phyloP scores from a whole-genome alignment of 2,888 invertebrate genomes.

The Macaria notata region DNA sequence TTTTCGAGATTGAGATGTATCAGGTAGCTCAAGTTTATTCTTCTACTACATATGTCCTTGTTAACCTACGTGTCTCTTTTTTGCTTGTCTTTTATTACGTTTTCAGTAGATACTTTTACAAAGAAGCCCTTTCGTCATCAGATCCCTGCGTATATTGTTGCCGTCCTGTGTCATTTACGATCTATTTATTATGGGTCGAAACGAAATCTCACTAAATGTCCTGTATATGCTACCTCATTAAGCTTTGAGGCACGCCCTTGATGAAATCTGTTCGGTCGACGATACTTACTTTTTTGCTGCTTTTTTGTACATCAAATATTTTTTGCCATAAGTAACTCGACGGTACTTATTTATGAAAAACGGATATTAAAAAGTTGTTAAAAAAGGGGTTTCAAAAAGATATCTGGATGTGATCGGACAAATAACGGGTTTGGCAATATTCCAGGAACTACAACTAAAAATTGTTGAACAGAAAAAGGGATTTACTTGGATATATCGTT shows the following conservation, averaged over 20 bases:
- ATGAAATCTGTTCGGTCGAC: slow-evolving; percentile 5
- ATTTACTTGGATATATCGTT: neutral
- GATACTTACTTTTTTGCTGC: too few relatives aligned
- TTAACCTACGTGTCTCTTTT: slow-evolving; percentile 17
- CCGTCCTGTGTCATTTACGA: slow-evolving; percentile 35
- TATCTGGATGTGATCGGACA: slow-evolving; percentile 2
- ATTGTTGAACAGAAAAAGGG: neutral
- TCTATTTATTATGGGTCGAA: slow-evolving; percentile 29
- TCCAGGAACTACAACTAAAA: neutral
- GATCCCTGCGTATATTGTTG: slow-evolving; percentile 33
- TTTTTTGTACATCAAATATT: too few relatives aligned
- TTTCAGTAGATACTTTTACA: slow-evolving; percentile 39
- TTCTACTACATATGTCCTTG: too few relatives aligned
- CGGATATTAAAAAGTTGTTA: too few relatives aligned
- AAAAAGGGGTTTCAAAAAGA: neutral
- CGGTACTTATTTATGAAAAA: too few relatives aligned
- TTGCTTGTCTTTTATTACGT: slow-evolving; percentile 44
- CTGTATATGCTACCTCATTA: slow-evolving; percentile 12
- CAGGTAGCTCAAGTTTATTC: too few relatives aligned
- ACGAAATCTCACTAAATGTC: slow-evolving; percentile 19
- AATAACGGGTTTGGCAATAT: slow-evolving; percentile 3
- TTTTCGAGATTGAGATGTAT: too few relatives aligned
- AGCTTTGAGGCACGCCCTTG: slow-evolving; percentile 4
- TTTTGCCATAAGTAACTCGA: too few relatives aligned
- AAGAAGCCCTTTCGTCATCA: slow-evolving; percentile 41